phyloP scores from a whole-genome alignment of 2,888 invertebrate genomes.

The Taenaris catops region DNA sequence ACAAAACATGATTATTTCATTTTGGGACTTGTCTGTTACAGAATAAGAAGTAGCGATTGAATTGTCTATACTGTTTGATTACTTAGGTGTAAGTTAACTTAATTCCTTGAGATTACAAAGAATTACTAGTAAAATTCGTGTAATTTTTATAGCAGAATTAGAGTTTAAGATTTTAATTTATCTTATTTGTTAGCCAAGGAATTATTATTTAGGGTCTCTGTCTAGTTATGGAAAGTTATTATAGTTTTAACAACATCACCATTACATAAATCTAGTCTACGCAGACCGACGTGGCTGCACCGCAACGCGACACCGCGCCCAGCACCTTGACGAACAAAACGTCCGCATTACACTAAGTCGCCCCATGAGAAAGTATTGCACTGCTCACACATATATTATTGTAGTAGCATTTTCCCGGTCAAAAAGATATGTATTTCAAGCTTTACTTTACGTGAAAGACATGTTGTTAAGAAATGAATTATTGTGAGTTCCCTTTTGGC shows the following conservation, averaged over 20 bases:
- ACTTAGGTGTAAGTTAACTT: conserved; percentile 58
- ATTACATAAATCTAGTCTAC: conserved; percentile 64
- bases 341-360: too few species aligned
- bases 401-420: too few species aligned
- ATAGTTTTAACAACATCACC: conserved; percentile 42
- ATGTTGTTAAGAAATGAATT: too few species aligned
- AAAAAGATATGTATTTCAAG: too few species aligned
- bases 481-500: too few species aligned
- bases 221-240: conserved; percentile 39
- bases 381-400: too few species aligned
- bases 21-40: conserved; percentile 39
- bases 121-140: conserved; percentile 75
- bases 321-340: too few species aligned
- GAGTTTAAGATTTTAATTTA: conserved; percentile 33
- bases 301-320: conserved; percentile 68
- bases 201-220: conserved; percentile 19
- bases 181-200: conserved; percentile 19
- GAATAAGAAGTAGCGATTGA: conserved; percentile 49
- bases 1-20: conserved; percentile 40
- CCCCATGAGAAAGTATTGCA: too few species aligned
- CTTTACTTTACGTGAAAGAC: too few species aligned
- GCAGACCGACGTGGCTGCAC: conserved; percentile 74
- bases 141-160: conserved; percentile 69
- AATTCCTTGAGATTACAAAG: conserved; percentile 67
- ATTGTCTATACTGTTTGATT: conserved; percentile 45